These are phyloP conservation scores for Zeuzera pyrina DNA, from an alignment of 2,888 invertebrate genomes.

Conservation along the genomic window DNA sequence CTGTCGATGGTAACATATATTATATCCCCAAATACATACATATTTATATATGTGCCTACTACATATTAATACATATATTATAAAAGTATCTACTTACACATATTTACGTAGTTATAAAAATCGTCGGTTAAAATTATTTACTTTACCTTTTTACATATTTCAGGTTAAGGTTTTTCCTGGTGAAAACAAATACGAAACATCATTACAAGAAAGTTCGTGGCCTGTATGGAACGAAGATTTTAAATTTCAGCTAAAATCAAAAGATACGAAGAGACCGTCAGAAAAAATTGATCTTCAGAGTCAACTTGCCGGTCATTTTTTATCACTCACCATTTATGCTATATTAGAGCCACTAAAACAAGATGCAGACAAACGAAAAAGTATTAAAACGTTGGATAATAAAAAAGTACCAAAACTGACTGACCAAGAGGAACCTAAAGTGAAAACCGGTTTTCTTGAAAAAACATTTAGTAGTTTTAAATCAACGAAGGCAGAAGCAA, in stretches of 20 bases:
- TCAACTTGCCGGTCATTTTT: slow-evolving; percentile 76
- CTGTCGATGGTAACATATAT: too few species aligned
- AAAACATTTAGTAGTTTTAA: slow-evolving; percentile 65
- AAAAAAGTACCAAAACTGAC: slow-evolving; percentile 47
- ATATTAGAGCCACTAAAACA: slow-evolving; percentile 73
- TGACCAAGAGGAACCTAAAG: slow-evolving; percentile 60
- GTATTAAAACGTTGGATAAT: slow-evolving; percentile 39
- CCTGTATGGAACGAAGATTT: slow-evolving; percentile 87
- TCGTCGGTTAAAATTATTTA: too few species aligned
- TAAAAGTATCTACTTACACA: too few species aligned
- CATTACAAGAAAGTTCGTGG: slow-evolving; percentile 82
- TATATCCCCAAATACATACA: too few species aligned
- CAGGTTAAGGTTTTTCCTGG: slow-evolving; percentile 86
- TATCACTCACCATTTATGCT: slow-evolving; percentile 79
- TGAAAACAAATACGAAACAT: slow-evolving; percentile 82
- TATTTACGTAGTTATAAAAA: too few species aligned
- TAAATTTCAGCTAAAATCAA: slow-evolving; percentile 76
- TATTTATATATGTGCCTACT: too few species aligned
- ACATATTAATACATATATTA: too few species aligned
- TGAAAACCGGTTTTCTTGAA: slow-evolving; percentile 64
- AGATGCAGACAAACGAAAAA: slow-evolving; percentile 48
- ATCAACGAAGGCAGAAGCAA: slow-evolving; percentile 54
- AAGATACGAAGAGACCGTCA: slow-evolving; percentile 55
- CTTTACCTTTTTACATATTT: too few species aligned
- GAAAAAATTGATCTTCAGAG: slow-evolving; percentile 69